Evolutionary conservation across 2,888 invertebrate species (phyloP).

Genomic region (Prosopocoilus inquinatus): DNA sequence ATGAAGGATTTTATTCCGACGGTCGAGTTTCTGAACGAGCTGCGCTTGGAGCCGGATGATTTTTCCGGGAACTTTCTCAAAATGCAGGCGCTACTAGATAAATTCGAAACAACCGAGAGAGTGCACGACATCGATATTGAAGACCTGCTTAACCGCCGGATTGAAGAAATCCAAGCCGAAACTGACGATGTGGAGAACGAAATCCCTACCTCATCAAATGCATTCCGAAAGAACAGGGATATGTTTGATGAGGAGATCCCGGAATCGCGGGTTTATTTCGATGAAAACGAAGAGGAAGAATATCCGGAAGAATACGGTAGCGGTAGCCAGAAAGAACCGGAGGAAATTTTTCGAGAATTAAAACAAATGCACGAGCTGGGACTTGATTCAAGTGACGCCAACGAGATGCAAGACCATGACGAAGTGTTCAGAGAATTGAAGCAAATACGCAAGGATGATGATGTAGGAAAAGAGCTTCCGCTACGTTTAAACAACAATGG

Average conservation of each 20-base stretch:
- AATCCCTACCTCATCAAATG: slow-evolving; percentile 50
- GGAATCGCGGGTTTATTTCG: slow-evolving; percentile 59
- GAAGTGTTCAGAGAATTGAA: slow-evolving; percentile 26
- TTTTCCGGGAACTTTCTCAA: slow-evolving; percentile 25
- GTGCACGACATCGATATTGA: slow-evolving; percentile 19
- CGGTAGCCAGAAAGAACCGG: slow-evolving; percentile 32
- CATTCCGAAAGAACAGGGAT: slow-evolving; percentile 50
- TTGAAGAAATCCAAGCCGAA: slow-evolving; percentile 23
- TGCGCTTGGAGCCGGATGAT: slow-evolving; percentile 18
- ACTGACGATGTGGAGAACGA: slow-evolving; percentile 20
- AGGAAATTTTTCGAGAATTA: slow-evolving; percentile 29
- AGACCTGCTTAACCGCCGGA: slow-evolving; percentile 19
- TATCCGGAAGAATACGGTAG: slow-evolving; percentile 40
- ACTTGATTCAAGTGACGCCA: slow-evolving; percentile 16
- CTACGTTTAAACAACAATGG: slow-evolving; percentile 22
- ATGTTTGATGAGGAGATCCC: slow-evolving; percentile 40
- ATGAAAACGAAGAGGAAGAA: slow-evolving; percentile 54
- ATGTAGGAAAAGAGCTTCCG: slow-evolving; percentile 20
- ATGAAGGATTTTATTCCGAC: slow-evolving; percentile 32
- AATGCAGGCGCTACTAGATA: slow-evolving; percentile 29
- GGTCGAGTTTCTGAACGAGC: slow-evolving; percentile 24
- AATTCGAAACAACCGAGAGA: slow-evolving; percentile 30
- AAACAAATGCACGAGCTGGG: slow-evolving; percentile 22
- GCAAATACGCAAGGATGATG: slow-evolving; percentile 19
- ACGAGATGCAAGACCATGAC: slow-evolving; percentile 9